Conservation (phyloP, 2,888 invertebrate genomes). For the Encarsia formosa region DNA sequence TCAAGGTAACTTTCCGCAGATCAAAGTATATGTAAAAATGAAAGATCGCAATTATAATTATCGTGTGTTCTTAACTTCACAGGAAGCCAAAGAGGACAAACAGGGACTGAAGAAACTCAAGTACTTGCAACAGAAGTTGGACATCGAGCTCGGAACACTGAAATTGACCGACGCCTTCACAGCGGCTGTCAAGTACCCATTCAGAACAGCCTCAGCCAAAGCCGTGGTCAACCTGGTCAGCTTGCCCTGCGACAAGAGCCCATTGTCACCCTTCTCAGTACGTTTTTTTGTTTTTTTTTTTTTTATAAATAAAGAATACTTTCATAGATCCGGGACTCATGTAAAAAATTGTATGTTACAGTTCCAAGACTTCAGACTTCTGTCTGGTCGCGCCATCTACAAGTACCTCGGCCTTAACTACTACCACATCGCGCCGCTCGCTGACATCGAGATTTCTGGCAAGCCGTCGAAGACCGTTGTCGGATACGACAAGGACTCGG, state of each 20-base stretch:
- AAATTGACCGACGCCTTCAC: constrained; percentile 57
- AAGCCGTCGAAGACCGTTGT: constrained; percentile 59
- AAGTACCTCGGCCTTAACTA: constrained; percentile 59
- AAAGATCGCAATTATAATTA: background rate
- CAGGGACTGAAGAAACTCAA: constrained; percentile 32
- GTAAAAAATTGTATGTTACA: constrained; percentile 33
- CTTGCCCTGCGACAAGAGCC: constrained; percentile 57
- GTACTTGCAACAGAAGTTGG: constrained; percentile 47
- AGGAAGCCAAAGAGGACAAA: constrained; percentile 41
- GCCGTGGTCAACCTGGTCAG: constrained; percentile 66
- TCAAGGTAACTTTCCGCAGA: constrained; percentile 31
- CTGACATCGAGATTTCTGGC: constrained; percentile 55
- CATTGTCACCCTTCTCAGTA: constrained; percentile 54
- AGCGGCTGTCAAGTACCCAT: constrained; percentile 65
- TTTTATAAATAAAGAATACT: background rate
- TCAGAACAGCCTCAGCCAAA: constrained; percentile 73
- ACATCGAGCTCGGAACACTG: constrained; percentile 54
- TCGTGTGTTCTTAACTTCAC: background rate
- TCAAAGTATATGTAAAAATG: background rate
- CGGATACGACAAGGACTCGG: constrained; percentile 60
- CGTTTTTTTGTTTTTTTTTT: constrained; percentile 29
- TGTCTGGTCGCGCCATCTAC: constrained; percentile 48
- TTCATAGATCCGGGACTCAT: background rate
- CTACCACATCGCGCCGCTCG: constrained; percentile 61
- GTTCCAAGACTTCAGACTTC: constrained; percentile 45